Evolutionary conservation across 2,888 invertebrate species (phyloP).

Genomic region (Graphium colonna): DNA sequence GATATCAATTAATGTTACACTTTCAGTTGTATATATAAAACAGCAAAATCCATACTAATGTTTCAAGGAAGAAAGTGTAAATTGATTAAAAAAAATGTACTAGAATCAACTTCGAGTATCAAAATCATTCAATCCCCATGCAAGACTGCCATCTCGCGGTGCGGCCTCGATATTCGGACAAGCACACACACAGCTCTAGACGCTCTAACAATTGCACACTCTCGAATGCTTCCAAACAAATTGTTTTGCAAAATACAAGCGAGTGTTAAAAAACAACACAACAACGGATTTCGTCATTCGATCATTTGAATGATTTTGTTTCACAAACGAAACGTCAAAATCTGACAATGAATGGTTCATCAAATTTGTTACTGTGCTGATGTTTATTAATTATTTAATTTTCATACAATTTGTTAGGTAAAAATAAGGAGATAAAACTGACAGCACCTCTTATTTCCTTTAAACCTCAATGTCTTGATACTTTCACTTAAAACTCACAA

Average conservation of each 20-base stretch:
- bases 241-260: conserved; percentile 12
- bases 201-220: conserved; percentile 59
- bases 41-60: too few relatives aligned
- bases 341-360: too few relatives aligned
- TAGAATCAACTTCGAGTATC: too few relatives aligned
- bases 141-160: conserved; percentile 51
- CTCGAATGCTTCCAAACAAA: conserved; percentile 33
- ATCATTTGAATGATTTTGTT: conserved; percentile 12
- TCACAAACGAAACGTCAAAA: conserved; percentile 6
- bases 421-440: conserved; percentile 11
- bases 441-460: conserved; percentile 11
- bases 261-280: conserved; percentile 3
- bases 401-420: neutral
- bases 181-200: conserved; percentile 52
- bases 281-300: neutral
- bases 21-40: too few relatives aligned
- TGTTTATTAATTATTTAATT: conserved; percentile 1
- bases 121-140: conserved; percentile 33
- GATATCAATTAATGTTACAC: too few relatives aligned
- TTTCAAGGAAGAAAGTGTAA: too few relatives aligned
- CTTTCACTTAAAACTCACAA: conserved; percentile 20
- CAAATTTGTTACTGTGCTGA: too few relatives aligned
- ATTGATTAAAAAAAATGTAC: too few relatives aligned
- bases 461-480: conserved; percentile 20
- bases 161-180: conserved; percentile 70